Conservation (phyloP, 1,140 invertebrate species). For the Pseudomyrmex gracilis region DNA sequence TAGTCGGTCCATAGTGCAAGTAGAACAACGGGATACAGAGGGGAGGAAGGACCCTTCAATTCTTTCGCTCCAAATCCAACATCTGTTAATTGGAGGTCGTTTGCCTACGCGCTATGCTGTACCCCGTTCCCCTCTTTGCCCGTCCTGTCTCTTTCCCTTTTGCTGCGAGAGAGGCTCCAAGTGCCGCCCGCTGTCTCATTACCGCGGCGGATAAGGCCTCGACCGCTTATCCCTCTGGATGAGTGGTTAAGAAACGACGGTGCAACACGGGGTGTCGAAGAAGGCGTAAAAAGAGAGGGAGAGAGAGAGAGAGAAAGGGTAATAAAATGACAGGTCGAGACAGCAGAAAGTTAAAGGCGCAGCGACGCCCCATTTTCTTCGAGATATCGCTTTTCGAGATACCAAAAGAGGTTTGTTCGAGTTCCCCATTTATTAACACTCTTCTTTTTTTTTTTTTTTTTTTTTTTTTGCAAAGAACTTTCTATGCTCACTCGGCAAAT, state of each 20-base stretch:
- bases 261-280: not conserved
- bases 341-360: constrained; percentile 18
- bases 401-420: constrained; percentile 12
- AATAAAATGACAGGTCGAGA: constrained; percentile 35
- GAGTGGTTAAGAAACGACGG: constrained; percentile 49
- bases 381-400: constrained; percentile 42
- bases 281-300: not conserved
- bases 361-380: constrained; percentile 24
- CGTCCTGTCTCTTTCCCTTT: constrained; percentile 28
- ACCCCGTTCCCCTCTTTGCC: constrained; percentile 55
- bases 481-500: constrained; percentile 10
- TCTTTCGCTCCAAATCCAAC: constrained; percentile 82
- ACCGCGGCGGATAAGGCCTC: constrained; percentile 61
- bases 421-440: constrained; percentile 15
- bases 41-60: constrained; percentile 79
- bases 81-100: constrained; percentile 83
- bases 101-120: constrained; percentile 67
- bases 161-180: constrained; percentile 18
- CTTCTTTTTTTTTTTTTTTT: no score
- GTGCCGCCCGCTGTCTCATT: constrained; percentile 61
- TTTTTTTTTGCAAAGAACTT: constrained; percentile 6
- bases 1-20: constrained; percentile 60
- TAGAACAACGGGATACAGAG: constrained; percentile 55
- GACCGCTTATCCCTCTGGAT: constrained; percentile 61
- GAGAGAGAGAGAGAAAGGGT: not conserved